Evolutionary conservation across 2,888 invertebrate genomes (phyloP).

Genomic region (Leptarthrus brevirostris): DNA sequence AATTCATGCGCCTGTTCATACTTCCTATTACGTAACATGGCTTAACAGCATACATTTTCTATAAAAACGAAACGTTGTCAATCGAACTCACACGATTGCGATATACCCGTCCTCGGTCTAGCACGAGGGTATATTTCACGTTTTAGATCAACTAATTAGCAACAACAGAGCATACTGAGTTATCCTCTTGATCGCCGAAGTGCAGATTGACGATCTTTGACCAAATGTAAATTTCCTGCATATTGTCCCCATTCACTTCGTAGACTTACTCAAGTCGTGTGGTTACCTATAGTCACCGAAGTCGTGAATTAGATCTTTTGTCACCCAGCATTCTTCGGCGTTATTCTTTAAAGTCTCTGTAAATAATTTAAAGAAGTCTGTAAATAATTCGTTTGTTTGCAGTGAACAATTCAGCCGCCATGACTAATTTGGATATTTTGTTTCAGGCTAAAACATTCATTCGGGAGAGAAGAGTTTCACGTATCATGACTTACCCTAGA

Average conservation of each 20-base stretch:
- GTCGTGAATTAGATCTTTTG: conserved; percentile 9
- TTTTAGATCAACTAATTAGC: conserved; percentile 21
- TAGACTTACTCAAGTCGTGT: too few relatives aligned
- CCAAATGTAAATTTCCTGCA: neutral
- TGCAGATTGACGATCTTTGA: neutral
- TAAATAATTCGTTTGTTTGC: neutral
- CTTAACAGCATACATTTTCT: too few relatives aligned
- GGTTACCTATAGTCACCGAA: conserved; percentile 4
- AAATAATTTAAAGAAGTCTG: too few relatives aligned
- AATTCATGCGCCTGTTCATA: neutral
- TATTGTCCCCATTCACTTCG: conserved; percentile 16
- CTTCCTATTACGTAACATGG: conserved; percentile 6
- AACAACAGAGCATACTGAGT: neutral
- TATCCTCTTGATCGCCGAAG: conserved; percentile 11
- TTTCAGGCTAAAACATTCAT: conserved; percentile 10
- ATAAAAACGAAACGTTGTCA: too few relatives aligned
- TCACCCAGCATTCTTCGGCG: conserved; percentile 1
- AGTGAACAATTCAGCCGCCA: neutral
- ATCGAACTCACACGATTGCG: too few relatives aligned
- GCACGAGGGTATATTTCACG: neutral
- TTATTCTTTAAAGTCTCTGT: too few relatives aligned
- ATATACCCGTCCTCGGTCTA: neutral
- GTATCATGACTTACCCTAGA: neutral
- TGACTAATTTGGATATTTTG: neutral
- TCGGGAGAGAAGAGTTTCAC: neutral